Evolutionary conservation across 2,113 vertebrate genomes (phyloP).

Genomic region (Saimiri boliviensis): DNA sequence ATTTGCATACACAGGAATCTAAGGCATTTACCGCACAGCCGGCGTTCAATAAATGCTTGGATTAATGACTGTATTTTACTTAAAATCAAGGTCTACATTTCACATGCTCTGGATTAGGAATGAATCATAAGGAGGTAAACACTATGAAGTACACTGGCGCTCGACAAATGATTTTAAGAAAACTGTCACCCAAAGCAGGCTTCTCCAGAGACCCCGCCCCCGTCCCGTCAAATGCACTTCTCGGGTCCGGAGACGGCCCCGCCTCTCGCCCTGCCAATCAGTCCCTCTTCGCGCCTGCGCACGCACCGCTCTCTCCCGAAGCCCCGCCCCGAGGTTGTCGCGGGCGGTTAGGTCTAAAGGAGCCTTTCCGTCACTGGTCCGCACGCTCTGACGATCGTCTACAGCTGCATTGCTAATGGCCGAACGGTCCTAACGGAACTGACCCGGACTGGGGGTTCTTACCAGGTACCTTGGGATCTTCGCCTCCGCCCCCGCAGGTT

Average conservation of each 20-base stretch:
- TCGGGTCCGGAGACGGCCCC: background rate
- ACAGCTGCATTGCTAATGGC: conserved; percentile 73
- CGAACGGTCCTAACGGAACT: conserved; percentile 65
- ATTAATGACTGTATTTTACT: background rate
- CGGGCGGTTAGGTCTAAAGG: background rate
- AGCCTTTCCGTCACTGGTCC: background rate
- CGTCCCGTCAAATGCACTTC: rapidly evolving
- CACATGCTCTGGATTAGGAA: background rate
- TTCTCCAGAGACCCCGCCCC: background rate
- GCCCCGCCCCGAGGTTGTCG: background rate
- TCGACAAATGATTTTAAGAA: background rate
- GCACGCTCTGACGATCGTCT: conserved; percentile 59
- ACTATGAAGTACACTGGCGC: background rate
- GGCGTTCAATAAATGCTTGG: background rate
- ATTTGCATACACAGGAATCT: background rate
- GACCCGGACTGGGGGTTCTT: conserved; percentile 61
- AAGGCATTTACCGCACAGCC: background rate
- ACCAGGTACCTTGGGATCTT: conserved; percentile 50
- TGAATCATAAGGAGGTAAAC: background rate
- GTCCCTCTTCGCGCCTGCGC: background rate
- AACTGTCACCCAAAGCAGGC: background rate
- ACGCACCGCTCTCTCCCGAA: background rate
- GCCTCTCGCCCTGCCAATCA: conserved; percentile 18
- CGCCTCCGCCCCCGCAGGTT: background rate
- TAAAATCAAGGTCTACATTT: background rate